Evolutionary conservation across 2,888 invertebrate species (phyloP).

Genomic region (Drosophila testacea): DNA sequence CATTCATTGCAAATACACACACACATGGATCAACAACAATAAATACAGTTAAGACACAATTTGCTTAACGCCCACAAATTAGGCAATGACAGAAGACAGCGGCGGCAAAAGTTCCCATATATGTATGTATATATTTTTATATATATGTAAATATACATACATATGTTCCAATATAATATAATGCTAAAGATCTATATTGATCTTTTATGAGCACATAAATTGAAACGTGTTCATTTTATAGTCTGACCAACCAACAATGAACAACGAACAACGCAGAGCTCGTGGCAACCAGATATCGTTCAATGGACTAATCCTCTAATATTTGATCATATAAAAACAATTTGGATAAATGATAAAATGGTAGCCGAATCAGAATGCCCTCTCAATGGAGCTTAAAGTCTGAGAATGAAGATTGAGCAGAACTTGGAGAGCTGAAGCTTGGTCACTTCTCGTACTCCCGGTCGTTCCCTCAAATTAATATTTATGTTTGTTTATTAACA

Average conservation of each 20-base stretch:
- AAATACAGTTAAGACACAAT: conserved; percentile 43
- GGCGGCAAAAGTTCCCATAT: conserved; percentile 30
- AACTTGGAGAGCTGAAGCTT: conserved; percentile 16
- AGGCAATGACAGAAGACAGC: conserved; percentile 15
- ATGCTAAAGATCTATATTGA: conserved; percentile 42
- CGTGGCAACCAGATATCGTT: conserved; percentile 42
- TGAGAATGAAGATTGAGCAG: conserved; percentile 5
- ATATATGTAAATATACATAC: background rate
- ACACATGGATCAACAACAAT: background rate
- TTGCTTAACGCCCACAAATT: conserved; percentile 64
- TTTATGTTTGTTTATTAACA: conserved; percentile 79
- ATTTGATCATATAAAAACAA: conserved; percentile 32
- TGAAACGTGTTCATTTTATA: conserved; percentile 70
- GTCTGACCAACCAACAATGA: conserved; percentile 11
- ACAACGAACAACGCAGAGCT: conserved; percentile 27
- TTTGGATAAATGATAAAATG: conserved; percentile 23
- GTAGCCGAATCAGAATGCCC: conserved; percentile 29
- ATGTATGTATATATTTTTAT: background rate
- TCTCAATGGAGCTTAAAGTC: conserved; percentile 11
- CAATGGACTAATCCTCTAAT: conserved; percentile 46
- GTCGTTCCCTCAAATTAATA: conserved; percentile 79
- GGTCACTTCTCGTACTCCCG: conserved; percentile 54
- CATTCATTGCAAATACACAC: conserved; percentile 27
- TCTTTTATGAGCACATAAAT: conserved; percentile 64
- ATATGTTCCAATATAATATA: background rate